Evolutionary conservation across 2,888 invertebrate genomes (phyloP), one percentile per base, ranked within the genome.

Genomic region (Chorisops tibialis): DNA sequence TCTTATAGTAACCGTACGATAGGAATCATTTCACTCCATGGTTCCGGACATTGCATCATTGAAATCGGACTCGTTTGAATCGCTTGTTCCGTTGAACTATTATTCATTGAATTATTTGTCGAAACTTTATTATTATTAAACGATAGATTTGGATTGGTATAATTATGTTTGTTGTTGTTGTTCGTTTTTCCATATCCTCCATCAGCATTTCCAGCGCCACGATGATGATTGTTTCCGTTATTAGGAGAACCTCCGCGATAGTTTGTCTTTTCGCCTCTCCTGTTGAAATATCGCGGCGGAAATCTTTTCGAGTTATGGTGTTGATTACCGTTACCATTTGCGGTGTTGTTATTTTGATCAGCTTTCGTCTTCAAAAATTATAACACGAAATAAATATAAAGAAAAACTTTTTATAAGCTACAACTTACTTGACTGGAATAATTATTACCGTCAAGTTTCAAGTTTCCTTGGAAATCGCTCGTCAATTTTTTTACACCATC

Each of bases 211-310:
- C 35, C 7, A 14, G n/a, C n/a, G n/a, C n/a, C 4, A 4, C 37
- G 39, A 2, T 19, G 35, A 24, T 21, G 30, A 24, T 61, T 64
- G 2, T 61, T 62, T 1, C 66, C 68, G 14, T 65, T 66, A 56
- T 67, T 67, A 14, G 64, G 63, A 41, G 66, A 65, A 60, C 65
- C 64, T 6, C 21, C 21, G 1, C 56, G n/a, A 43, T 30, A 35
- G 5, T 12, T 56, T 12, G 22, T 12, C 21, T 56, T 56, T 9
- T 56, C 56, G 16, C 69, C 69, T 19, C 70, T 70, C 62, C 65
- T 68, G 58, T 69, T 69, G 45, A 72, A 71, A 64, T 70, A 71
- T 14, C 72, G 71, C n/a, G 72, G 68, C 6, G 66, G 60, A 63
- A 70, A 72, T 22, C 71, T 69, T n/a, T 45, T 43, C 69, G 56